Evolutionary conservation across 2,797 vertebrate species (phyloP).

Genomic region (Iguana delicatissima): DNA sequence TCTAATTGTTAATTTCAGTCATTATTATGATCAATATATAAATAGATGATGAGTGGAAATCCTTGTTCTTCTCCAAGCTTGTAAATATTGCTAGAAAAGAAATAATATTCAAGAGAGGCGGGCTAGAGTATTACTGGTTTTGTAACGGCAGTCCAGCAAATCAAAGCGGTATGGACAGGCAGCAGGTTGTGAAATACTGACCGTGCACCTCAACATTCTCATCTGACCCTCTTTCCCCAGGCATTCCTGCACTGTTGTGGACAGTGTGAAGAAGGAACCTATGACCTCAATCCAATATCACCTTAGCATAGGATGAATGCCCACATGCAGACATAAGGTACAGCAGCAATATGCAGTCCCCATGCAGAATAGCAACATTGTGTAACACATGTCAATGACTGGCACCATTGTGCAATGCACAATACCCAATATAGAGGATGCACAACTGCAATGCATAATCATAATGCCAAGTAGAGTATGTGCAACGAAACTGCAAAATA

Average conservation of each 20-base stretch:
- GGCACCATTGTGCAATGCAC: too few relatives aligned
- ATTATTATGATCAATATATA: constrained; percentile 43
- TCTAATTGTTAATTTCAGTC: constrained; percentile 45
- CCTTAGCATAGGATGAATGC: too few relatives aligned
- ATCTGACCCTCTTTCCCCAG: background rate
- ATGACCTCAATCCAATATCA: too few relatives aligned
- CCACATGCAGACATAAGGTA: too few relatives aligned
- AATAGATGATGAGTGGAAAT: constrained; percentile 35
- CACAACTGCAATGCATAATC: too few relatives aligned
- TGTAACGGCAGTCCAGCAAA: background rate
- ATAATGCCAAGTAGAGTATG: too few relatives aligned
- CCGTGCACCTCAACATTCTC: background rate
- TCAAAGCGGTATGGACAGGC: background rate
- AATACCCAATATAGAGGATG: too few relatives aligned
- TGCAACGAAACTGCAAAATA: too few relatives aligned
- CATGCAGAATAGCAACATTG: too few relatives aligned
- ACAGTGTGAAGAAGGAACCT: background rate
- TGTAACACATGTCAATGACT: too few relatives aligned
- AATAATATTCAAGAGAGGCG: background rate
- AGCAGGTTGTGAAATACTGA: too few relatives aligned
- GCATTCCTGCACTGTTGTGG: background rate
- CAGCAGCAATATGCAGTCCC: too few relatives aligned
- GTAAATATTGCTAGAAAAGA: constrained; percentile 16
- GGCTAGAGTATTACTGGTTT: background rate
- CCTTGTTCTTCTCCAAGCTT: constrained; percentile 3